phyloP scores from a whole-genome alignment of 2,888 invertebrate genomes.

The Volucella inflata region DNA sequence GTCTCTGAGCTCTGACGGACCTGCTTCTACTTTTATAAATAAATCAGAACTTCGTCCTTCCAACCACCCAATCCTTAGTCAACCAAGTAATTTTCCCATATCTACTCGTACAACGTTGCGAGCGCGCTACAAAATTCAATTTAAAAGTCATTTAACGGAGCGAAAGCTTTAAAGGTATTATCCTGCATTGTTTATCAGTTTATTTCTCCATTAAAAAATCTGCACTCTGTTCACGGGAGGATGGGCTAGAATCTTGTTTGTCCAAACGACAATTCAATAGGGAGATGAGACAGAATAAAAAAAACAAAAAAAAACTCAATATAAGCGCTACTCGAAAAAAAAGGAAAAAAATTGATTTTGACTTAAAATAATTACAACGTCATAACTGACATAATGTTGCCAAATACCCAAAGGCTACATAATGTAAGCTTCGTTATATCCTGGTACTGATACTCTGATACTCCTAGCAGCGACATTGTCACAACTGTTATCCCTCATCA shows the following conservation, averaged over 20 bases:
- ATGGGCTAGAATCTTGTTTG: conserved; percentile 13
- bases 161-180: conserved; percentile 78
- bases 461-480: conserved; percentile 4
- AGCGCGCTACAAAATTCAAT: conserved; percentile 76
- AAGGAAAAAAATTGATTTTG: conserved; percentile 56
- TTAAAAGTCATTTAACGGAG: conserved; percentile 78
- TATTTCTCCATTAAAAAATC: conserved; percentile 76
- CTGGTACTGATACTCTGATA: too few relatives aligned
- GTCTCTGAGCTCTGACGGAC: conserved; percentile 22
- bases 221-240: conserved; percentile 61
- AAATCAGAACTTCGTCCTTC: conserved; percentile 14
- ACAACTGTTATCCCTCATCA: conserved; percentile 62
- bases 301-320: background rate
- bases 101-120: conserved; percentile 33
- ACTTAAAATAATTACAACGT: conserved; percentile 65
- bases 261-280: conserved; percentile 39
- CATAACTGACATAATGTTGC: conserved; percentile 73
- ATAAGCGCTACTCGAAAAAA: background rate
- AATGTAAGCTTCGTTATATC: background rate
- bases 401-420: conserved; percentile 59
- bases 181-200: conserved; percentile 78
- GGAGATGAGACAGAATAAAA: conserved; percentile 5
- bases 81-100: conserved; percentile 41
- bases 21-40: conserved; percentile 24
- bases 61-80: background rate